Conservation (phyloP, 2,888 invertebrate genomes). For the Drosophila rubida region DNA sequence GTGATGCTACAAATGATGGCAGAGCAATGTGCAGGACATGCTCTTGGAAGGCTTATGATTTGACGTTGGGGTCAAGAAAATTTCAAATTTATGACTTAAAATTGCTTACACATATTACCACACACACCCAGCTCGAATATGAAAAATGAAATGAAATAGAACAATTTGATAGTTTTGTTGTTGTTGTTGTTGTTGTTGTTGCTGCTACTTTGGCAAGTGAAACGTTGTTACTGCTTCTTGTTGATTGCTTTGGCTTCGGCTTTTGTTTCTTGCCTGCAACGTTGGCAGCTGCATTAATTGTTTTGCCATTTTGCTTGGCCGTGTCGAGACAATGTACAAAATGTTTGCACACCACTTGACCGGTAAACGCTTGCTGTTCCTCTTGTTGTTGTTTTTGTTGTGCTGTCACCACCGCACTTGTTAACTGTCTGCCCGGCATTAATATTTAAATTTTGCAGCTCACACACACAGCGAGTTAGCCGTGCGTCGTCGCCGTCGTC, state of each 20-base stretch:
- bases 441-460: conserved; percentile 55
- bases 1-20: conserved; percentile 27
- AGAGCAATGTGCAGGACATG: conserved; percentile 17
- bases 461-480: not conserved
- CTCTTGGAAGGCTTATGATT: conserved; percentile 35
- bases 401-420: conserved; percentile 29
- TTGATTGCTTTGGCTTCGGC: not conserved
- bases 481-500: conserved; percentile 1
- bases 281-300: not conserved
- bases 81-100: conserved; percentile 24
- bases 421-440: conserved; percentile 47
- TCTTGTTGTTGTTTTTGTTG: not conserved
- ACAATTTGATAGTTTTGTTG: conserved; percentile 22
- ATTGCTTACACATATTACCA: conserved; percentile 6
- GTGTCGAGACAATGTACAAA: conserved; percentile 53
- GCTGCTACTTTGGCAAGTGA: not conserved
- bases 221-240: not conserved
- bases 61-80: conserved; percentile 30
- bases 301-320: not conserved
- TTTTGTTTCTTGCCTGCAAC: not conserved
- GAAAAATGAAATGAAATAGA: not conserved
- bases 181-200: not conserved
- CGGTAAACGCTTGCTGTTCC: conserved; percentile 15
- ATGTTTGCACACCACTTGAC: conserved; percentile 65
- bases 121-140: not conserved